phyloP scores from a whole-genome alignment of 2,888 invertebrate species.

The Protophormia terraenovae region DNA sequence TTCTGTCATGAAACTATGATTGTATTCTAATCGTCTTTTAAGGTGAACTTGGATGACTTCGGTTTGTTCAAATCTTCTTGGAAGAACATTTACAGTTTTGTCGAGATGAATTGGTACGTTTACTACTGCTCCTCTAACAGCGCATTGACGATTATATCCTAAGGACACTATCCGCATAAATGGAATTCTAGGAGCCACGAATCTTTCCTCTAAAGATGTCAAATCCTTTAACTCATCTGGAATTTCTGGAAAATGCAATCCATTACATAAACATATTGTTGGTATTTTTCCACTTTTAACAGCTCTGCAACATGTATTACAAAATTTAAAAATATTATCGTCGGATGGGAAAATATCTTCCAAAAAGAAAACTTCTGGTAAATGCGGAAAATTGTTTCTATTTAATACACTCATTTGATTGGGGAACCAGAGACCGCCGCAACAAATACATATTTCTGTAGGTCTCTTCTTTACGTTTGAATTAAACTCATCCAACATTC shows the following conservation, averaged over 20 bases:
- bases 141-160: constrained; percentile 32
- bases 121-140: constrained; percentile 29
- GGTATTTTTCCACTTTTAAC: constrained; percentile 2
- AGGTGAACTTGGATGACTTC: constrained; percentile 49
- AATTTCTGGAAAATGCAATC: constrained; percentile 21
- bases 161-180: constrained; percentile 51
- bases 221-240: constrained; percentile 12
- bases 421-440: constrained; percentile 21
- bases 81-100: constrained; percentile 27
- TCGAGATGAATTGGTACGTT: neutral
- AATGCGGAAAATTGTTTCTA: neutral
- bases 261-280: constrained; percentile 6
- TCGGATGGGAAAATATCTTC: neutral
- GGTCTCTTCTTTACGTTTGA: constrained; percentile 6
- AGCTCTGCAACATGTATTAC: constrained; percentile 14
- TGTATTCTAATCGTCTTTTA: constrained; percentile 24
- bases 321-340: constrained; percentile 12
- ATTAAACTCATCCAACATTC: neutral
- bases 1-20: constrained; percentile 45
- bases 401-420: neutral
- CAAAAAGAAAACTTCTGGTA: neutral
- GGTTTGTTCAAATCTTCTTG: constrained; percentile 21
- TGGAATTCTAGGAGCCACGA: constrained; percentile 41
- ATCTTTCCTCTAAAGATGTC: constrained; percentile 32
- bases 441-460: constrained; percentile 14